Percentiles rank a stretch among this genome's conserved stretches.
Conservation (phyloP, 2,113 vertebrate genomes). For the Mohoua ochrocephala region DNA sequence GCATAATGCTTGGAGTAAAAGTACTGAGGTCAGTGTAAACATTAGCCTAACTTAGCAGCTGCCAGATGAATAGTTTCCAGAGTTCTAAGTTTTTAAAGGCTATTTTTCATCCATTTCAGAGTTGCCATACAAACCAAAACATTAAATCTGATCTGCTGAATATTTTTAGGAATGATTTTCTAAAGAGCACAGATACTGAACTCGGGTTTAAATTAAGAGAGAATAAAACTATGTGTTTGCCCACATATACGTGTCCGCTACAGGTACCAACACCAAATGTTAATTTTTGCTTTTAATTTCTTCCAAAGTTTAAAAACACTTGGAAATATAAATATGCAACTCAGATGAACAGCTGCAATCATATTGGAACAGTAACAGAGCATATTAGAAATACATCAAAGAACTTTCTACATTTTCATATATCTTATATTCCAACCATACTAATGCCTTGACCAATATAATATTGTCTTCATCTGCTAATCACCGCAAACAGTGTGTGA, state of each 20-base stretch:
- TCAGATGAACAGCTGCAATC: not conserved
- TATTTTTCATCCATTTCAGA: constrained; percentile 50
- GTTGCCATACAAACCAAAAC: constrained; percentile 54
- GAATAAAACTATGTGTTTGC: not conserved
- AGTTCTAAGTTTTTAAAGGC: constrained; percentile 61
- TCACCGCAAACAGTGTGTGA: not conserved
- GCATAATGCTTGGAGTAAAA: constrained; percentile 63
- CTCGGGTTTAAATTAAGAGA: not conserved
- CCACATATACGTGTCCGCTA: not conserved
- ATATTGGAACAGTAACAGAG: not conserved
- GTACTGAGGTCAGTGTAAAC: constrained; percentile 73
- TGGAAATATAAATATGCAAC: not conserved
- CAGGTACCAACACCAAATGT: not conserved
- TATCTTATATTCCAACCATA: not conserved
- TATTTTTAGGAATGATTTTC: not conserved
- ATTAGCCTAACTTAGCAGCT: constrained; percentile 70
- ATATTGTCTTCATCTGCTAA: not conserved
- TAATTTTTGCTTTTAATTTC: not conserved
- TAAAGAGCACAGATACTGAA: not conserved
- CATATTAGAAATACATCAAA: not conserved
- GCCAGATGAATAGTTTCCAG: constrained; percentile 59
- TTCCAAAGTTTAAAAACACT: not conserved
- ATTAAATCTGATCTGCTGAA: constrained; percentile 25
- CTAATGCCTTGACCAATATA: not conserved
- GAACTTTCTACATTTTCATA: not conserved